A percentile compares a stretch with the other conserved stretches of the same genome.
These are phyloP conservation scores for Aspiorhynchus laticeps DNA, from an alignment of 2,113 vertebrate genomes.

Conservation along the genomic window DNA sequence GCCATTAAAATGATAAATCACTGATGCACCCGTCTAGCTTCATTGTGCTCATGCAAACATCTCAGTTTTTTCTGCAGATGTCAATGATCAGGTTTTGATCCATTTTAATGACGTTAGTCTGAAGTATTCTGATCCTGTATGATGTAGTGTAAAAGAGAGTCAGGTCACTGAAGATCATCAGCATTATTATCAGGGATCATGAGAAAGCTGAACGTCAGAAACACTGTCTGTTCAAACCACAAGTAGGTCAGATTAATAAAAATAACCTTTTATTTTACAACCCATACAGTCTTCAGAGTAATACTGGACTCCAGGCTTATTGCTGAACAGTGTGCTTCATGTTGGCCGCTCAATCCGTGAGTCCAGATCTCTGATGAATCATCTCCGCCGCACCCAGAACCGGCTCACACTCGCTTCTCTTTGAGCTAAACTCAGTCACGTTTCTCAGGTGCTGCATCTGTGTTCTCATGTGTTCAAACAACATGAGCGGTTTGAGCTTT, in stretches of 20 bases:
- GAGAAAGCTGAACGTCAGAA: no score
- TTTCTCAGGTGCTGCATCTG: neutral
- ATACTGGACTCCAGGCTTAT: neutral
- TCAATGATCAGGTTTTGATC: neutral
- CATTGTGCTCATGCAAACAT: neutral
- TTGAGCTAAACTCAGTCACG: neutral
- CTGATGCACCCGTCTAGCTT: neutral
- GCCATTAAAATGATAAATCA: no score
- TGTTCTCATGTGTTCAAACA: neutral
- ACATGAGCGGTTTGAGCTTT: neutral
- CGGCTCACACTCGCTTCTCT: neutral
- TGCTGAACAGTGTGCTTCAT: neutral
- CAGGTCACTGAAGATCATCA: no score
- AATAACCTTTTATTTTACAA: neutral
- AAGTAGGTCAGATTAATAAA: neutral
- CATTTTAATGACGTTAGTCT: no score
- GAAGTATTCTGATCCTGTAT: no score
- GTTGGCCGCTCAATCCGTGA: neutral
- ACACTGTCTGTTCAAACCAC: neutral
- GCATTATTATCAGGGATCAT: no score
- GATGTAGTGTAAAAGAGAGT: no score
- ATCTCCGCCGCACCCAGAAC: neutral
- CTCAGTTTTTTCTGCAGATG: neutral
- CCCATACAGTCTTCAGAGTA: neutral
- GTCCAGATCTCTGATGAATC: neutral